These are phyloP conservation scores for Lepeophtheirus salmonis DNA, from an alignment of 1,140 invertebrate species.

Conservation along the genomic window DNA sequence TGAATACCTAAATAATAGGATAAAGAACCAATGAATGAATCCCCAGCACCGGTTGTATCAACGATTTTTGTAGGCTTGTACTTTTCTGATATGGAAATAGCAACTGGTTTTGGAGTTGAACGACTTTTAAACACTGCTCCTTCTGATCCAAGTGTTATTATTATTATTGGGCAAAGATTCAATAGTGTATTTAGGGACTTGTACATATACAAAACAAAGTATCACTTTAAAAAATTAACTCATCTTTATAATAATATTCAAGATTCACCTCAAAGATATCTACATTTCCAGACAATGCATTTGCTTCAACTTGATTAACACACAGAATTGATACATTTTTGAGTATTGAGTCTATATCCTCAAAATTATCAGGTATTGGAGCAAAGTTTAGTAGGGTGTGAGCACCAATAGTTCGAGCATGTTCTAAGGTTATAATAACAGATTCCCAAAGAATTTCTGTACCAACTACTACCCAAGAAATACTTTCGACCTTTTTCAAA, in stretches of 20 bases:
- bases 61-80: not conserved
- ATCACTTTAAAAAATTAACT: not conserved
- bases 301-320: not conserved
- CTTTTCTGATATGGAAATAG: not conserved
- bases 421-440: not conserved
- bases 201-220: not conserved
- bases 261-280: not conserved
- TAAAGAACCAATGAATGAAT: not conserved
- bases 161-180: not conserved
- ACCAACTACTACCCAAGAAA: not conserved
- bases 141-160: not conserved
- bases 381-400: not conserved
- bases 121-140: not conserved
- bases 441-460: not conserved
- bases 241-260: not conserved
- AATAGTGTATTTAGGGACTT: not conserved
- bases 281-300: not conserved
- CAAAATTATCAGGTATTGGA: not conserved
- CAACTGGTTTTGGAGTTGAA: not conserved
- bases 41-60: not conserved
- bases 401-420: not conserved
- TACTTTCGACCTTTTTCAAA: not conserved
- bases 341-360: not conserved
- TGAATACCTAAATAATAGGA: not conserved
- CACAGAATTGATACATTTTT: not conserved